Conservation (phyloP, 2,888 invertebrate species). For the Aquatica leii region DNA sequence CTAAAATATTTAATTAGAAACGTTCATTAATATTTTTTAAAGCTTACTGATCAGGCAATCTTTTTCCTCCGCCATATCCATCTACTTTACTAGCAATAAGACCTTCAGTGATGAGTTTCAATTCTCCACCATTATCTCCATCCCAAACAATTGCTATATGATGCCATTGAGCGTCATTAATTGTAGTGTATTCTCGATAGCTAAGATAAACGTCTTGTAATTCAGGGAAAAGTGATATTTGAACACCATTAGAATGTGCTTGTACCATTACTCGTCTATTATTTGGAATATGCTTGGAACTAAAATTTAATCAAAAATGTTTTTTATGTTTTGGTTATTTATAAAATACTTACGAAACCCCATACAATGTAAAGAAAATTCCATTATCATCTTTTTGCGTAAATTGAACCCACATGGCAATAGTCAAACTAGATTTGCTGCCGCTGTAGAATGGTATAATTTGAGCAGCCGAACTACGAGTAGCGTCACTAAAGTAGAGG, state of each 20-base stretch:
- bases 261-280: conserved; percentile 85
- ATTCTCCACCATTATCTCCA: conserved; percentile 82
- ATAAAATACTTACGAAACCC: conserved; percentile 72
- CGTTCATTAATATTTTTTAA: background rate
- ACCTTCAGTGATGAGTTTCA: conserved; percentile 94
- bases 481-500: conserved; percentile 90
- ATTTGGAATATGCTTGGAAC: conserved; percentile 80
- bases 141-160: conserved; percentile 96
- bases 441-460: conserved; percentile 89
- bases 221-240: conserved; percentile 88
- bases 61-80: conserved; percentile 85
- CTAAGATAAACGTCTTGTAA: conserved; percentile 89
- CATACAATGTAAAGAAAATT: conserved; percentile 92
- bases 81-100: conserved; percentile 92
- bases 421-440: conserved; percentile 79
- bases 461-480: conserved; percentile 90
- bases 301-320: conserved; percentile 57
- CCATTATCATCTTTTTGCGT: conserved; percentile 91
- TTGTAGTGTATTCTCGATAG: conserved; percentile 89
- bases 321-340: background rate
- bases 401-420: conserved; percentile 97
- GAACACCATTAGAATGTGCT: conserved; percentile 92
- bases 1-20: conserved; percentile 60
- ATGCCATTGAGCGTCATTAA: conserved; percentile 97
- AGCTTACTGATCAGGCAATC: conserved; percentile 82